Evolutionary conservation across 2,113 vertebrate species (phyloP), one percentile per base, ranked within the genome.

Genomic region (Vicugna pacos): DNA sequence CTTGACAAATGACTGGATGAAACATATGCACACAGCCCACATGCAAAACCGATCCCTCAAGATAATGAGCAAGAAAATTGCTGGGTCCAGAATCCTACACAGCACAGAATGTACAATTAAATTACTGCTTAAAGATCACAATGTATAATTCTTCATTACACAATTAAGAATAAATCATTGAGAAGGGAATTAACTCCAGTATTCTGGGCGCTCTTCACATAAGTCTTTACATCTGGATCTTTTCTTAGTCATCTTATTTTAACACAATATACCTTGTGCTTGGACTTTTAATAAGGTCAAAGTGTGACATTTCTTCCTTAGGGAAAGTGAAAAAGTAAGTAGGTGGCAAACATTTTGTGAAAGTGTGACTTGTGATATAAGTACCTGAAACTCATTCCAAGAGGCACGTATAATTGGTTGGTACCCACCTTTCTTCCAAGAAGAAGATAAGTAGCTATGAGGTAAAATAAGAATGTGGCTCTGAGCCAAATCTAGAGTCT

Each of bases 41-140:
- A 62, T 84, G 93, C 75, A 93, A 92, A 92, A 69, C 54, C 86
- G 73, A 89, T 64, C 50, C n/a, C 62, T 82, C 82, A 81, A 94
- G 82, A 91, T 70, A 93, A 97, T 94, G 70, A 96, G 82, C 58
- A 85, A 93, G 58, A 46, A 95, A 91, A 83, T 38, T 92, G 62
- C 70, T 38, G 81, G 48, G 72, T 94, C 69, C 38, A 65, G 50
- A 93, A 80, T 60, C 86, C 92, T 95, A 91, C 95, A 70, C n/a
- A 56, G 87, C 70, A 67, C 97, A 82, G 69, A 93, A 96, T 89
- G 89, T 80, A 89, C 69, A 86, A 95, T 92, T 82, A 95, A 93
- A 92, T 88, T 50, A 60, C 64, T 64, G 3, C 35, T 69, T 89
- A 92, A 96, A 87, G 76, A 94, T 67, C 87, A 80, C 7, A 32